phyloP scores from a whole-genome alignment of 2,888 invertebrate genomes.

The Ceraclea dissimilis region DNA sequence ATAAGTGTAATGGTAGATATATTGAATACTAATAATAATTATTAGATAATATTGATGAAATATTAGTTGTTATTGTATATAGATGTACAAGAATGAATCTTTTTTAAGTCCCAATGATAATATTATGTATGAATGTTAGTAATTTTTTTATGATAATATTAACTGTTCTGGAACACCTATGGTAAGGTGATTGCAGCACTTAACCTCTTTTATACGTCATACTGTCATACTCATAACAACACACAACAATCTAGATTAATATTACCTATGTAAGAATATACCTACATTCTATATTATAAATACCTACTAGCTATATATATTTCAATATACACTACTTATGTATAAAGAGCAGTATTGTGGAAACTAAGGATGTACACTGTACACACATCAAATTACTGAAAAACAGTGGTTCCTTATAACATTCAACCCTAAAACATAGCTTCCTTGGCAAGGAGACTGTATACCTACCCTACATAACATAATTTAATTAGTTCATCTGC shows the following conservation, averaged over 20 bases:
- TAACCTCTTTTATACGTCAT: conserved; percentile 18
- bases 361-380: too few species aligned
- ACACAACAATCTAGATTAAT: conserved; percentile 7
- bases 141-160: conserved; percentile 25
- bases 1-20: too few species aligned
- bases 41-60: conserved; percentile 7
- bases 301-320: too few species aligned
- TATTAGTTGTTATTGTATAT: conserved; percentile 25
- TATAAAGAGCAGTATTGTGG: background rate
- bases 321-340: background rate
- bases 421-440: too few species aligned
- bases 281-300: too few species aligned
- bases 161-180: conserved; percentile 19
- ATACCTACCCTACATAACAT: too few species aligned
- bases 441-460: too few species aligned
- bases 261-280: too few species aligned
- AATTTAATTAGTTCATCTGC: too few species aligned
- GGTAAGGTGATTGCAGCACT: conserved; percentile 17
- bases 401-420: too few species aligned
- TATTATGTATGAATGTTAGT: conserved; percentile 26
- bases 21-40: too few species aligned
- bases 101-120: conserved; percentile 26
- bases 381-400: too few species aligned
- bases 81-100: conserved; percentile 24
- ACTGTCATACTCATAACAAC: conserved; percentile 16